Evolutionary conservation across 2,113 vertebrate genomes (phyloP).

Genomic region (Collichthys lucidus): DNA sequence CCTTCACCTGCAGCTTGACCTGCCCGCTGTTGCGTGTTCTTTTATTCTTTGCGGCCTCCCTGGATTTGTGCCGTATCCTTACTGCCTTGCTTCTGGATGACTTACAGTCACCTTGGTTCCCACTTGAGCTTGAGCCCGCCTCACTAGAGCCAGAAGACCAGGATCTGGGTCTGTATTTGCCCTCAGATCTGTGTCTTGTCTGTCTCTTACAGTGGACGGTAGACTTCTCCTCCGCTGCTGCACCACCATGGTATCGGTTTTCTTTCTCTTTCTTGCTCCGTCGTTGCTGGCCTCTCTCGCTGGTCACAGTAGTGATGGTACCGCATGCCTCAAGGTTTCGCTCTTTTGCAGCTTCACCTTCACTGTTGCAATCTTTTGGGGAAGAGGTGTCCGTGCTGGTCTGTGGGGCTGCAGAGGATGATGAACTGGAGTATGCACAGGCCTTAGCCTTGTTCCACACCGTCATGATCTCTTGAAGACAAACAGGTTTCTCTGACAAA

Average conservation of each 20-base stretch:
- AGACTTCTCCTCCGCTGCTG: conserved; percentile 83
- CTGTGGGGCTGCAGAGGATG: conserved; percentile 95
- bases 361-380: conserved; percentile 96
- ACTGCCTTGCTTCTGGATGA: conserved; percentile 85
- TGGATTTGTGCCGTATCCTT: conserved; percentile 92
- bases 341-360: conserved; percentile 89
- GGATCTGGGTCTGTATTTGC: conserved; percentile 92
- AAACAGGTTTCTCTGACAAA: conserved; percentile 96
- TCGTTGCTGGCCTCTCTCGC: conserved; percentile 84
- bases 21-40: conserved; percentile 89
- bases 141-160: conserved; percentile 99
- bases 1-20: conserved; percentile 87
- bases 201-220: conserved; percentile 87
- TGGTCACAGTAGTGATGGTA: conserved; percentile 64
- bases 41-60: conserved; percentile 88
- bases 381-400: conserved; percentile 97
- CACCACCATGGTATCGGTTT: conserved; percentile 83
- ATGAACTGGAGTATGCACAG: conserved; percentile 93
- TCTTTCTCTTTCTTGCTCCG: conserved; percentile 92
- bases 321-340: conserved; percentile 78
- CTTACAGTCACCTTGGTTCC: conserved; percentile 90
- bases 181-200: conserved; percentile 88
- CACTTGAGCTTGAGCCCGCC: conserved; percentile 95
- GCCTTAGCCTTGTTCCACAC: conserved; percentile 98
- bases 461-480: conserved; percentile 98